Percentiles rank a stretch among this genome's conserved stretches.
phyloP scores from a whole-genome alignment of 2,797 vertebrate species.

The Parauchenoglanis ngamensis region DNA sequence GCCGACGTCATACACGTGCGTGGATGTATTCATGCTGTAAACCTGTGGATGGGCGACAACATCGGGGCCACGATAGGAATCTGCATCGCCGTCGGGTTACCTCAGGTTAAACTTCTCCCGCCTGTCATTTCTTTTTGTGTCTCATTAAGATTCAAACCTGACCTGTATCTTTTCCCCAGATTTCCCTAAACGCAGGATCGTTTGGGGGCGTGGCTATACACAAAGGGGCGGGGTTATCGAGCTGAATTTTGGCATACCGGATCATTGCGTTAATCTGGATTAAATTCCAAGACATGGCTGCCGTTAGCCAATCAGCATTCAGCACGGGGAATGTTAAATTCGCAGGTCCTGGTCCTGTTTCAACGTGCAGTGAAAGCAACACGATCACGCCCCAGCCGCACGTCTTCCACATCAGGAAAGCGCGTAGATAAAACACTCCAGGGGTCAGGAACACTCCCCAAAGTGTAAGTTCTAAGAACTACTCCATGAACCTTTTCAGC shows the following conservation, averaged over 20 bases:
- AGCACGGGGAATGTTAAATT: too few species aligned
- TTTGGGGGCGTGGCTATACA: not conserved
- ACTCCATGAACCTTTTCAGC: too few species aligned
- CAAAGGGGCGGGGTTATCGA: not conserved
- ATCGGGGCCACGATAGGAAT: constrained; percentile 81
- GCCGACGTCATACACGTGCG: constrained; percentile 81
- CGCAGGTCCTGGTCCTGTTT: too few species aligned
- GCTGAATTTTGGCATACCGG: not conserved
- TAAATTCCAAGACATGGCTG: not conserved
- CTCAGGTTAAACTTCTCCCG: constrained; percentile 77
- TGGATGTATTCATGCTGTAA: constrained; percentile 89
- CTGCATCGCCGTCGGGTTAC: constrained; percentile 83
- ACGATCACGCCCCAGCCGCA: not conserved
- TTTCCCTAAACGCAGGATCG: not conserved
- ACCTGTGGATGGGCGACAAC: constrained; percentile 91
- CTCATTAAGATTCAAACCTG: not conserved
- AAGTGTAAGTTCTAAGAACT: not conserved
- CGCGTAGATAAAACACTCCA: not conserved
- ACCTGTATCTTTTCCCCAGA: not conserved
- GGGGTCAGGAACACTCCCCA: not conserved
- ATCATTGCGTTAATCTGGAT: not conserved
- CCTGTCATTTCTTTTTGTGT: not conserved
- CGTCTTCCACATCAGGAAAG: not conserved
- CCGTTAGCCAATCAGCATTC: not conserved
- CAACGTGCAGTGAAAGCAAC: not conserved